Evolutionary conservation across 2,888 invertebrate genomes (phyloP), one percentile per base, ranked within the genome.

Genomic region (Dicyrtomina minuta): DNA sequence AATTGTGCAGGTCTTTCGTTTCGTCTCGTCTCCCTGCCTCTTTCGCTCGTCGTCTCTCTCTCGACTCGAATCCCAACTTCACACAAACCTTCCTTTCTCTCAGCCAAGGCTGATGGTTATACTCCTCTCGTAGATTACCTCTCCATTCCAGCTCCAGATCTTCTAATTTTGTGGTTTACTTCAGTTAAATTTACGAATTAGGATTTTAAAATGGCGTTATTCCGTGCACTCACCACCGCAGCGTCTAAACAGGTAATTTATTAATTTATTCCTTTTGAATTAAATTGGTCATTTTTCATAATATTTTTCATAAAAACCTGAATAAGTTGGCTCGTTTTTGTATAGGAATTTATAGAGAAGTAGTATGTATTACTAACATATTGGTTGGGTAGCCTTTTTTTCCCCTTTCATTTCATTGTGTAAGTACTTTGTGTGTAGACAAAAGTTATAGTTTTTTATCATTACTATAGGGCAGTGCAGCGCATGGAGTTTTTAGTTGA

Each of bases 131-230:
- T 20, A 39, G 22, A 58, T 33, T 39, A 33, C 39, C n/a, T 58
- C 39, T 39, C 41, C 58, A 17, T 27, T 33, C 33, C 33, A 33
- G 33, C 8, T 33, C 33, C 33, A 33, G 33, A n/a, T 17, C n/a
- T 15, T 15, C n/a, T 33, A 39, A n/a, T 8, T 33, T 8, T 33
- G 4, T 33, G 8, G 33, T 33, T 8, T 8, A 8, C 8, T 33
- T 33, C 8, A 33, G 8, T 33, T 33, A 33, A 33, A 33, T 33
- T 33, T 8, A 33, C 33, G 33, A n/a, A n/a, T n/a, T n/a, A n/a
- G n/a, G n/a, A n/a, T n/a, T n/a, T 33, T 20, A 46, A 46, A 17
- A 58, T 58, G 58, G 58, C 58, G 17, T 58, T 58, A 58, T 58
- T 58, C 27, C 27, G 58, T 15, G 58, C 58, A 13, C 17, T 58